These are phyloP conservation scores for Andrena cerasifolii DNA, from an alignment of 1,140 invertebrate species.

Conservation along the genomic window DNA sequence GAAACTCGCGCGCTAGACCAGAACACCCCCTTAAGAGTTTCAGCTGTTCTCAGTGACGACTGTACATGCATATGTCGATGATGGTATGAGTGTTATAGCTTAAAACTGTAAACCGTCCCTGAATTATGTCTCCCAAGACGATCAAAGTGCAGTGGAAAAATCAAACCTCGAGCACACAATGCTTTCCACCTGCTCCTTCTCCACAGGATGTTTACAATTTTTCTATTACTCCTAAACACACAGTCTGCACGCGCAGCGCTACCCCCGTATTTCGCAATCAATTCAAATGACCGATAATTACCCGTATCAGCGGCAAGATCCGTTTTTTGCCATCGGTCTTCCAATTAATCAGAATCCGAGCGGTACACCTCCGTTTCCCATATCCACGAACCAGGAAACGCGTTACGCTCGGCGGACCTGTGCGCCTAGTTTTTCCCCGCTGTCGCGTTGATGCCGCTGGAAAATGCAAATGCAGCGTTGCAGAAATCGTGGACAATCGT, in stretches of 20 bases:
- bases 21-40: no score
- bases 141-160: slow-evolving; percentile 4
- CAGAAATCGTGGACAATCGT: no score
- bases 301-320: background rate
- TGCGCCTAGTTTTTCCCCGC: background rate
- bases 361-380: background rate
- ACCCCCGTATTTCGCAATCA: slow-evolving; percentile 44
- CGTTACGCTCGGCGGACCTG: no score
- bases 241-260: background rate
- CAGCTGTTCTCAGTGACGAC: no score
- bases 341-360: background rate
- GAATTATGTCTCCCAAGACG: background rate
- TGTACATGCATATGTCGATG: no score
- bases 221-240: background rate
- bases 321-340: background rate
- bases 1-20: no score
- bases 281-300: slow-evolving; percentile 62
- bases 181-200: background rate
- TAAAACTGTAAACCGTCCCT: no score
- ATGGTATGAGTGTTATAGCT: no score
- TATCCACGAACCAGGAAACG: background rate
- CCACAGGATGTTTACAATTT: slow-evolving; percentile 10
- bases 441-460: no score
- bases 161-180: background rate
- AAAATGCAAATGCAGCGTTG: background rate